Conservation (phyloP, 2,797 vertebrate genomes). For the Eupleurogrammus muticus region DNA sequence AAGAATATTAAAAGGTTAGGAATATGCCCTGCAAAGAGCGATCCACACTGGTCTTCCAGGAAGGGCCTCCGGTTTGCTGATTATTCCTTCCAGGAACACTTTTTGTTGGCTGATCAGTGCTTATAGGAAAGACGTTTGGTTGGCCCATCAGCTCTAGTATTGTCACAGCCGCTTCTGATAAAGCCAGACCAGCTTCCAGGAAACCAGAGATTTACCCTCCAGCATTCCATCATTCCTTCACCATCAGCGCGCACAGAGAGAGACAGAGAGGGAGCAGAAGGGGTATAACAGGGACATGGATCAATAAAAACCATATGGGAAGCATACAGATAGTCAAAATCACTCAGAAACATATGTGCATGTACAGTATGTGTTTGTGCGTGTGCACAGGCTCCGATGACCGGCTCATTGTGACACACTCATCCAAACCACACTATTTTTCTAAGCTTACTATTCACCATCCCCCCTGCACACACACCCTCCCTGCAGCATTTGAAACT, state of each 20-base stretch:
- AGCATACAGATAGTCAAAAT: constrained; percentile 62
- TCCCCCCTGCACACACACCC: constrained; percentile 1
- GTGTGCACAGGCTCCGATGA: constrained; percentile 6
- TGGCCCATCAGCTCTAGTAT: constrained; percentile 73
- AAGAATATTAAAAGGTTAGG: constrained; percentile 56
- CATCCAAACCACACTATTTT: constrained; percentile 50
- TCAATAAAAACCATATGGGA: constrained; percentile 83
- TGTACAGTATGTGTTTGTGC: background rate
- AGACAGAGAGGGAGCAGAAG: constrained; percentile 48
- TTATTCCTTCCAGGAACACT: constrained; percentile 80
- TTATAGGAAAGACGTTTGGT: constrained; percentile 72
- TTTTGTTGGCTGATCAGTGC: constrained; percentile 68
- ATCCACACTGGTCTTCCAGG: constrained; percentile 70
- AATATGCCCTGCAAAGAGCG: constrained; percentile 53
- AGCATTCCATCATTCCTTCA: constrained; percentile 82
- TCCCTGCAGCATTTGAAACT: constrained; percentile 15
- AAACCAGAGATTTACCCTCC: constrained; percentile 82
- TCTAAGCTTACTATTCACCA: constrained; percentile 35
- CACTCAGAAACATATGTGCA: constrained; percentile 28
- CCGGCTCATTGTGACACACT: constrained; percentile 58
- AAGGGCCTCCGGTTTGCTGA: constrained; percentile 73
- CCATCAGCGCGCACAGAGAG: constrained; percentile 62
- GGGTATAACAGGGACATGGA: constrained; percentile 66
- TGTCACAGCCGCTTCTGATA: constrained; percentile 85
- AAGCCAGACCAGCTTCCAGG: constrained; percentile 81